Conservation (phyloP, 2,113 vertebrate species). For the Pardalotus punctatus region DNA sequence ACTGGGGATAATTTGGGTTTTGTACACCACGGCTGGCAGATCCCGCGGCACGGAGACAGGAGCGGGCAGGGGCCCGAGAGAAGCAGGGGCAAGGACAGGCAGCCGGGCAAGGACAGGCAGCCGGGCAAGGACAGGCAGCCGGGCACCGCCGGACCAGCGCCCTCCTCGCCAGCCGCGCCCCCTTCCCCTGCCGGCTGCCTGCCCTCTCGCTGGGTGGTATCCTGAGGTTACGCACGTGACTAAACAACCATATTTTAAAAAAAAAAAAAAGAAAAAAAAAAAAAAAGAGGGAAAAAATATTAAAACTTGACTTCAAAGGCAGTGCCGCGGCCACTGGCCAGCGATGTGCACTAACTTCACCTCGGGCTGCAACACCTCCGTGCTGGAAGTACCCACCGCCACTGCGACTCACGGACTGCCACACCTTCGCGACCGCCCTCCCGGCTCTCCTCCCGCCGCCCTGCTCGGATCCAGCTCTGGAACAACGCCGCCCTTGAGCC, state of each 20-base stretch:
- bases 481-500: conserved; percentile 63
- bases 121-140: conserved; percentile 71
- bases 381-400: background rate
- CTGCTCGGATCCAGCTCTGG: background rate
- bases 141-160: conserved; percentile 77
- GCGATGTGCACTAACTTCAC: background rate
- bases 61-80: conserved; percentile 45
- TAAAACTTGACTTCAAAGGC: background rate
- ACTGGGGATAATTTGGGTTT: conserved; percentile 76
- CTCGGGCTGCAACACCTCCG: background rate
- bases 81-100: conserved; percentile 66
- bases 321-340: background rate
- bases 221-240: conserved; percentile 5
- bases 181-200: conserved; percentile 42
- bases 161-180: conserved; percentile 73
- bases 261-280: background rate
- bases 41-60: conserved; percentile 48
- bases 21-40: conserved; percentile 66
- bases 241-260: background rate
- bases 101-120: conserved; percentile 64
- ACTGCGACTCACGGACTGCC: background rate
- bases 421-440: conserved; percentile 36
- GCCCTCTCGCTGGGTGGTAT: conserved; percentile 71
- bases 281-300: background rate
- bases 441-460: background rate